phyloP scores from a whole-genome alignment of 2,797 vertebrate genomes.

The Loris lydekkerianus region DNA sequence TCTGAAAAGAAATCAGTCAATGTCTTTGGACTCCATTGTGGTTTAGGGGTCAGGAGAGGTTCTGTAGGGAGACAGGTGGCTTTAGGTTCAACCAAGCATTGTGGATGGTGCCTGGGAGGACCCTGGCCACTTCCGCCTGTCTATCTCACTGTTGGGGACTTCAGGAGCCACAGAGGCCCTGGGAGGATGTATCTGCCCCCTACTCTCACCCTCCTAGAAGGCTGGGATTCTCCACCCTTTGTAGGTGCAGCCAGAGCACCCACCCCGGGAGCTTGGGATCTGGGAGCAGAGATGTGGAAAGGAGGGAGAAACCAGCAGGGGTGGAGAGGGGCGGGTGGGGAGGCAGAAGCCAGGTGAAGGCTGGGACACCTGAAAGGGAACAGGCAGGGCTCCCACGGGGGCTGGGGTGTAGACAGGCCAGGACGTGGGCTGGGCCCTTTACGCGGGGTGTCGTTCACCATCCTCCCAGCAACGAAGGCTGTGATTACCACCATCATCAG shows the following conservation, averaged over 20 bases:
- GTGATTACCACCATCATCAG: not conserved
- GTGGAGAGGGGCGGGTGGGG: not conserved
- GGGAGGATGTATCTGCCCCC: not conserved
- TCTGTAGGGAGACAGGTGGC: not conserved
- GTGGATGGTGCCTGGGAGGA: not conserved
- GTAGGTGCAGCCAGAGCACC: not conserved
- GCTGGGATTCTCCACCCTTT: not conserved
- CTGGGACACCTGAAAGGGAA: too few relatives aligned
- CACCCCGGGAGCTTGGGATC: not conserved
- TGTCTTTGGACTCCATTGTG: not conserved
- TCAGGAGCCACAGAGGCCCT: not conserved
- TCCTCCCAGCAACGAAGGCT: not conserved
- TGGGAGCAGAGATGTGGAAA: not conserved
- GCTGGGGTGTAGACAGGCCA: not conserved
- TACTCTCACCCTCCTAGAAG: too few relatives aligned
- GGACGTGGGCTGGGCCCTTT: rapidly evolving
- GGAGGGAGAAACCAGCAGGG: not conserved
- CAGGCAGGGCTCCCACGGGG: not conserved
- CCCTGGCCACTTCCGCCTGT: not conserved
- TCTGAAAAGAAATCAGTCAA: not conserved
- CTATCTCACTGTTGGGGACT: not conserved
- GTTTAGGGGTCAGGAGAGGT: not conserved
- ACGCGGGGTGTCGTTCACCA: not conserved
- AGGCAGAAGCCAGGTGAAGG: not conserved
- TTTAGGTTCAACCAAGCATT: not conserved